Percentiles rank a stretch among this genome's conserved stretches.
These are phyloP conservation scores for Hipposideros larvatus DNA, from an alignment of 2,797 vertebrate species.

Conservation along the genomic window DNA sequence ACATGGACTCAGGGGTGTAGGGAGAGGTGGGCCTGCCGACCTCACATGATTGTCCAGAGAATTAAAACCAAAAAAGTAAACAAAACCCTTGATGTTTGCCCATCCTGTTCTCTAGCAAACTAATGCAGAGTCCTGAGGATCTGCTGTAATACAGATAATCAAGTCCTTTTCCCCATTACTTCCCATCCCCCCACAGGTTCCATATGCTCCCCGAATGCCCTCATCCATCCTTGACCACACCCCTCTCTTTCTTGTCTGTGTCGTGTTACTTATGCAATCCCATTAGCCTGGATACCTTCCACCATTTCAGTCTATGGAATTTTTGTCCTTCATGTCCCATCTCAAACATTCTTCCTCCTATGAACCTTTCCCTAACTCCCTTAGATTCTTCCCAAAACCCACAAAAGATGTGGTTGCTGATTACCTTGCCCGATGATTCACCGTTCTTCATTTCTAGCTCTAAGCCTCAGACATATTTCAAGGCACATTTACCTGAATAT, in stretches of 20 bases:
- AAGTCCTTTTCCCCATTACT: conserved; percentile 4
- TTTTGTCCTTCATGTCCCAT: conserved; percentile 13
- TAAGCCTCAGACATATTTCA: neutral
- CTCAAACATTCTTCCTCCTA: neutral
- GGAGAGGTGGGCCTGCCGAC: neutral
- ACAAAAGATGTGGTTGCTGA: neutral
- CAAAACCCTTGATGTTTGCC: neutral
- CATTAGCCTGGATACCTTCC: neutral
- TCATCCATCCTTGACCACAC: neutral
- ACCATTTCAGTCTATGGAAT: neutral
- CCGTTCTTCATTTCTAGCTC: conserved; percentile 16
- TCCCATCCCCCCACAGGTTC: neutral
- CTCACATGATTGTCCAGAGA: neutral
- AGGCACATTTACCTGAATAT: neutral
- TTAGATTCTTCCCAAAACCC: neutral
- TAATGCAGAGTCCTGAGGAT: neutral
- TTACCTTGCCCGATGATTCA: neutral
- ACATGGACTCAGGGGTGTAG: neutral
- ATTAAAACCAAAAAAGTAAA: conserved; percentile 27
- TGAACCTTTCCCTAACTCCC: conserved; percentile 9
- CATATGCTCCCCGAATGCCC: neutral
- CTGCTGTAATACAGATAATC: neutral
- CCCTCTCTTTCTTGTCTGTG: neutral
- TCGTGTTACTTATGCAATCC: neutral
- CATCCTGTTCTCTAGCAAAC: neutral